Base-by-base conservation (phyloP, 1,140 invertebrate species). In the Drosophila ficusphila region DNA sequence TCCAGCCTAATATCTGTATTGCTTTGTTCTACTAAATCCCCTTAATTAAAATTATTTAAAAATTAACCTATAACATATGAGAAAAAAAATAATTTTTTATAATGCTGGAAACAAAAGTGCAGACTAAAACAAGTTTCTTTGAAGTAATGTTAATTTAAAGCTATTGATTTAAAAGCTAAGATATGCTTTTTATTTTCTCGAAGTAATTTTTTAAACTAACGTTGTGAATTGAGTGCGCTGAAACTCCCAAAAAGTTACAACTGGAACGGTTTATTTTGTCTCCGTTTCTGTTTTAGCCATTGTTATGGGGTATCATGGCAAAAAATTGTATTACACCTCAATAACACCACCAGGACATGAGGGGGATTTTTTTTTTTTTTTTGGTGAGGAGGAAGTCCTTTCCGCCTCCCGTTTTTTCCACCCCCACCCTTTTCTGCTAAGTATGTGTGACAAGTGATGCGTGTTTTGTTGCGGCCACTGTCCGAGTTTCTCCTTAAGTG, bases 271-370 rank as follows among this genome's bases (percentile, higher is more conserved):
- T 9, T 16, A 4, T 21, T 31, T 31, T 48, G 27, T 38, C 29
- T 42, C 34, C 19, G 6, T 60, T 42, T 46, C 57, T 51, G 23
- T 34, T 52, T 47, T 34, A 16, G 41, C 57, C 75, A 73, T 78
- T 86, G 81, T 82, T 82, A 73, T 67, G 83, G 78, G 71, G 78
- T 83, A 88, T 89, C 78, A 78, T 88, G 79, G 83, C 76, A 90
- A 75, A 76, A 90, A 90, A 90, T 90, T 90, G 89, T 90, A 90
- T 90, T 90, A 90, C 89, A 90, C 89, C 89, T 90, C 78, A 90
- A 90, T 90, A 90, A 90, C 83, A 90, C 90, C 74, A 89, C 75
- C 83, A 90, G 85, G 81, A 90, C 89, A 90, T 75, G 89, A 74
- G 76, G 64, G 79, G 78, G 14, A 8, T 8, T 44, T 29, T 64